A percentile compares a stretch with the other conserved stretches of the same genome.
Evolutionary conservation across 2,888 invertebrate genomes (phyloP).

Genomic region (Epistrophe eligans): DNA sequence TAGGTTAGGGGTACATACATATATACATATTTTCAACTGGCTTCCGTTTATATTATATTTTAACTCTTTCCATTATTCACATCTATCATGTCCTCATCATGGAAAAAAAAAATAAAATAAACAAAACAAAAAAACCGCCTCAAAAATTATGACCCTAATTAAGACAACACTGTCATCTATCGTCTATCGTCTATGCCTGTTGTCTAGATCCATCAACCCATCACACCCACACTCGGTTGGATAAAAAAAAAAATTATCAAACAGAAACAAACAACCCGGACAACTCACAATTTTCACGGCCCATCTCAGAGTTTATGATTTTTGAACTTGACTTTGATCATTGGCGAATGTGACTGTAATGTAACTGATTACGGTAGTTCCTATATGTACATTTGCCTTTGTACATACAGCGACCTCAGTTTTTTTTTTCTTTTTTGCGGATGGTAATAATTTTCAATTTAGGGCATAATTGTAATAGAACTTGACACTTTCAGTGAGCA

Average conservation of each 20-base stretch:
- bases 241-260: conserved; percentile 14
- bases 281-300: conserved; percentile 30
- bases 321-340: conserved; percentile 76
- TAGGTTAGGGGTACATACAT: neutral
- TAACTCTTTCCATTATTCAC: conserved; percentile 27
- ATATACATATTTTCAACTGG: neutral
- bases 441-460: conserved; percentile 57
- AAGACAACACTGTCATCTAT: conserved; percentile 55
- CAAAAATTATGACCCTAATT: conserved; percentile 71
- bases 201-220: conserved; percentile 17
- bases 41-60: conserved; percentile 40
- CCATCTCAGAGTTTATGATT: conserved; percentile 44
- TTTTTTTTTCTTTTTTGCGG: conserved; percentile 29
- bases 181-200: neutral
- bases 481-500: conserved; percentile 60
- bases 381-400: neutral
- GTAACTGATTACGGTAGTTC: conserved; percentile 41
- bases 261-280: neutral
- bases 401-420: conserved; percentile 41
- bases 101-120: conserved; percentile 8
- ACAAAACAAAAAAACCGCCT: conserved; percentile 15
- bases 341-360: neutral
- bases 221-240: conserved; percentile 58
- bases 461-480: conserved; percentile 51
- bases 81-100: conserved; percentile 11